A percentile compares a stretch with the other conserved stretches of the same genome.
phyloP scores from a whole-genome alignment of 2,113 vertebrate genomes.

The Ardeotis arabs region DNA sequence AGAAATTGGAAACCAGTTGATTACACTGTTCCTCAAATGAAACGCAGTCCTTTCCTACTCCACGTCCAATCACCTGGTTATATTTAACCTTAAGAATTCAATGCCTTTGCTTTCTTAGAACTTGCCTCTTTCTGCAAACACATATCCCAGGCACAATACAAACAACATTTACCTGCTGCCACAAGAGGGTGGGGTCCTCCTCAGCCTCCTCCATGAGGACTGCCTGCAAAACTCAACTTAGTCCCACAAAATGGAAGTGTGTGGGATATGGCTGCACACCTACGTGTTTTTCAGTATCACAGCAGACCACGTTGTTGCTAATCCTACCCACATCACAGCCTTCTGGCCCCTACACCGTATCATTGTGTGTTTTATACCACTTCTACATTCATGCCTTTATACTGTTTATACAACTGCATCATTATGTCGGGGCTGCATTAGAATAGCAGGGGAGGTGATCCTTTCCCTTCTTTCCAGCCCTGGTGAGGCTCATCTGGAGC shows the following conservation, averaged over 20 bases:
- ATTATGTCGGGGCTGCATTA: not conserved
- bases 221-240: not conserved
- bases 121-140: not conserved
- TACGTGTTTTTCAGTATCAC: not conserved
- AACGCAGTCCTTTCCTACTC: not conserved
- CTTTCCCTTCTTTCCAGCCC: not conserved
- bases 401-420: not conserved
- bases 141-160: not conserved
- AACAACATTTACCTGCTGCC: not conserved
- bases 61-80: not conserved
- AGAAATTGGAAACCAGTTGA: not conserved
- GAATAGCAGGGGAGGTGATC: not conserved
- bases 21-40: not conserved
- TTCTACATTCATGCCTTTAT: not conserved
- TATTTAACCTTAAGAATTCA: not conserved
- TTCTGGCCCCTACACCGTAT: not conserved
- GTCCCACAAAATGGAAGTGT: not conserved
- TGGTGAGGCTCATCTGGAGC: not conserved
- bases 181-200: not conserved
- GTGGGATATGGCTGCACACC: not conserved
- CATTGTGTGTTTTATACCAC: not conserved
- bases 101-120: not conserved
- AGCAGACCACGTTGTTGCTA: not conserved
- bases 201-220: not conserved
- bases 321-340: not conserved